Conservation (phyloP, 2,113 vertebrate species). For the Phocoena sinus region DNA sequence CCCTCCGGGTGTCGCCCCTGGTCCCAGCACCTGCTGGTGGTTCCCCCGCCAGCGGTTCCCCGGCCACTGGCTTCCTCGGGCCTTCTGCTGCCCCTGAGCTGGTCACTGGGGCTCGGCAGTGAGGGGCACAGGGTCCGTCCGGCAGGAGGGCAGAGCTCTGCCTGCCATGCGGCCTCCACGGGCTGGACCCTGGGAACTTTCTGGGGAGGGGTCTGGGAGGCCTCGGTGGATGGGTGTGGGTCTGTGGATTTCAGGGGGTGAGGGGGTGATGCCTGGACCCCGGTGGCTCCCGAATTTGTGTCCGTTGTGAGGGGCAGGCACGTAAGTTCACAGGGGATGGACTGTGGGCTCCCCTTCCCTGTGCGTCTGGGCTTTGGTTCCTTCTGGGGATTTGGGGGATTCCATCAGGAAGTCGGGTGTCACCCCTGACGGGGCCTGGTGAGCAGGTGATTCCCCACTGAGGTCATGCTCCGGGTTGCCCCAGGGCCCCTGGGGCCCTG, state of each 20-base stretch:
- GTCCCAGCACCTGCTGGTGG: neutral
- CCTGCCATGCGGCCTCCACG: neutral
- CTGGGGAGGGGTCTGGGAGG: neutral
- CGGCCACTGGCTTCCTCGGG: neutral
- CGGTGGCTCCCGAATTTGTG: too few relatives aligned
- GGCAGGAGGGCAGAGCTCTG: neutral
- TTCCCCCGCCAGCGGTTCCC: rapidly evolving
- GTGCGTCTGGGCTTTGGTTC: neutral
- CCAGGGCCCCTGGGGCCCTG: neutral
- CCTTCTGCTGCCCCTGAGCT: too few relatives aligned
- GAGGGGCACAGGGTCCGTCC: neutral
- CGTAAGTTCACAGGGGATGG: neutral
- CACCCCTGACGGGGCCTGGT: neutral
- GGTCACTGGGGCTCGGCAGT: neutral
- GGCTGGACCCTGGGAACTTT: neutral
- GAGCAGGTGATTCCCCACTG: neutral
- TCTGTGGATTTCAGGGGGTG: neutral
- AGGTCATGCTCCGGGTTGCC: neutral
- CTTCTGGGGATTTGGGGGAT: neutral
- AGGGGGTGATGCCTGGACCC: neutral
- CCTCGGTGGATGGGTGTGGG: neutral
- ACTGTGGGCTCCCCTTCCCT: rapidly evolving
- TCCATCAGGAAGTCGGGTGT: neutral
- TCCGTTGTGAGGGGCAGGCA: neutral
- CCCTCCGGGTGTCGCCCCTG: neutral